These are phyloP conservation scores for Chrysemys picta DNA, from an alignment of 2,113 vertebrate species.

Conservation along the genomic window DNA sequence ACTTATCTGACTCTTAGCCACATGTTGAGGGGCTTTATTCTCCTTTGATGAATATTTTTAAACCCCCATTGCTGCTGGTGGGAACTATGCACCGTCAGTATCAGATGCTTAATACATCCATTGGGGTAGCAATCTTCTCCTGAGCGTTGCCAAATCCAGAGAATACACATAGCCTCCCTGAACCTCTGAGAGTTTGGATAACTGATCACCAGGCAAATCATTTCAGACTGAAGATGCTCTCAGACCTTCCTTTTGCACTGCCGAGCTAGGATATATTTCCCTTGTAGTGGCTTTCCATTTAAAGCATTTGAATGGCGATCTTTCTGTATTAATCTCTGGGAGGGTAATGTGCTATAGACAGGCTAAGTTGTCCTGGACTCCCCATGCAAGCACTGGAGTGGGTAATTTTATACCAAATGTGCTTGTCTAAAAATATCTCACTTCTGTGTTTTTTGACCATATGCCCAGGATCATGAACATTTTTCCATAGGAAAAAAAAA, in stretches of 20 bases:
- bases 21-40: neutral
- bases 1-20: rapidly evolving
- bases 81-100: neutral
- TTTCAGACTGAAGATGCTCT: neutral
- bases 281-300: rapidly evolving
- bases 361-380: neutral
- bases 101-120: neutral
- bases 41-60: neutral
- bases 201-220: neutral
- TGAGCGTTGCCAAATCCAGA: neutral
- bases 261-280: rapidly evolving
- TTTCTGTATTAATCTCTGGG: neutral
- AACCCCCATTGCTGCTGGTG: neutral
- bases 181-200: rapidly evolving
- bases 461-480: constrained; percentile 68
- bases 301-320: neutral
- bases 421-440: constrained; percentile 76
- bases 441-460: constrained; percentile 75
- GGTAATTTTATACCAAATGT: constrained; percentile 53
- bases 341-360: neutral
- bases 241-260: rapidly evolving
- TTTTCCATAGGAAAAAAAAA: constrained; percentile 62
- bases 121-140: rapidly evolving
- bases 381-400: rapidly evolving
- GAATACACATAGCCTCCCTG: rapidly evolving